Evolutionary conservation across 2,113 vertebrate genomes (phyloP).

Genomic region (Alosa alosa): DNA sequence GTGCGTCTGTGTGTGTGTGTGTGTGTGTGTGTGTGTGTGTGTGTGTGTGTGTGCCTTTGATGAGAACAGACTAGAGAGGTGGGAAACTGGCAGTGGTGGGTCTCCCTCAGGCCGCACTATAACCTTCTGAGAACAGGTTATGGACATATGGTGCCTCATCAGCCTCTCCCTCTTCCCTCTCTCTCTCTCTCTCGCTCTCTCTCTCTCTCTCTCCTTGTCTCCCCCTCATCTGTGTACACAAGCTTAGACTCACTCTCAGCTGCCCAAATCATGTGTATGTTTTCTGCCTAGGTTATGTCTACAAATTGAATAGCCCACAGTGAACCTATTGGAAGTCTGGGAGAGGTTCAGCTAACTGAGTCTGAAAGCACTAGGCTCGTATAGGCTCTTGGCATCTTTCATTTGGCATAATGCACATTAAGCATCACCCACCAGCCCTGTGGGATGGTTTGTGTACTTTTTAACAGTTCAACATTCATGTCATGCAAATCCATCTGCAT

Average conservation of each 20-base stretch:
- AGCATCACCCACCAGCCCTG: neutral
- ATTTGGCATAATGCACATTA: neutral
- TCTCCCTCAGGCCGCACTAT: neutral
- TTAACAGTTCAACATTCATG: neutral
- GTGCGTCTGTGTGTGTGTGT: no score
- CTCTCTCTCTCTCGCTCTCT: neutral
- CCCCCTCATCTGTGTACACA: neutral
- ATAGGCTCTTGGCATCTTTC: neutral
- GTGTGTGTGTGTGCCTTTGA: neutral
- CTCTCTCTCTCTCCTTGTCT: neutral
- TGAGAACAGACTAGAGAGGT: neutral
- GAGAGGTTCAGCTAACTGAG: neutral
- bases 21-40: no score
- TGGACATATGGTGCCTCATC: neutral
- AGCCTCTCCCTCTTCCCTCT: no score
- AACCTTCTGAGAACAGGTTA: neutral
- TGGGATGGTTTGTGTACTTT: neutral
- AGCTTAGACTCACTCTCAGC: neutral
- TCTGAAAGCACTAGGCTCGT: neutral
- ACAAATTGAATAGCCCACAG: neutral
- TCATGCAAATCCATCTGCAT: neutral
- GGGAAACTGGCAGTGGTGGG: constrained; percentile 19
- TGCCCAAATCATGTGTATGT: neutral
- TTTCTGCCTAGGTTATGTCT: neutral
- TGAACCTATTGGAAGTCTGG: neutral